Evolutionary conservation across 2,113 vertebrate species (phyloP), one percentile per base, ranked within the genome.

Genomic region (Brachypteracias leptosomus): DNA sequence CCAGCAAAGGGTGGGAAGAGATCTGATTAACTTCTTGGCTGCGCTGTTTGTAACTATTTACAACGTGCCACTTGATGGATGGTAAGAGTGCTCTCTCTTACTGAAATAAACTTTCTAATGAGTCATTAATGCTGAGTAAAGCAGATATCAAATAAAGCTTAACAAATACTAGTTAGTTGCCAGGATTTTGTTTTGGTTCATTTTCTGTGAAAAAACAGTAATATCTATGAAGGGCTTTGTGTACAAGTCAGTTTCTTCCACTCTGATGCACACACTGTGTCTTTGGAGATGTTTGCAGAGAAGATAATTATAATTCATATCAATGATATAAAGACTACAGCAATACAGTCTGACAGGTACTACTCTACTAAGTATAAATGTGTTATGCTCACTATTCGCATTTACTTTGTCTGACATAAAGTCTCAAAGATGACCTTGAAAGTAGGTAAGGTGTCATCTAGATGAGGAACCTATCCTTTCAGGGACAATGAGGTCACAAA

Each of bases 101-200:
- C 55, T 33, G 25, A 94, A 95, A 93, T 66, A 71, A 88, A 57
- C 38, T 85, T 96, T 92, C 51, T 25, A 83, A 77, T 84, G 33
- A 62, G 47, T 86, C 19, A 75, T 36, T 75, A 18, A 25, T 49
- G 44, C 16, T 67, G 17, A 88, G 5, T 88, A 72, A 59, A 70
- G 33, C 21, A 72, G 85, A 35, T 87, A 93, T n/a, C 47, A 83
- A 22, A 85, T 79, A 77, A 93, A 12, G 12, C 35, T 89, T 95
- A 66, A 88, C 51, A 68, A 86, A 94, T 54, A 28, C 61, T 28
- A 93, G 26, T 13, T 82, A 29, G 3, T 55, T 94, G 44, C n/a
- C 44, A 77, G 7, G 13, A 21, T 6, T 33, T 63, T 49, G 5
- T 22, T 58, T 59, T 83, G 14, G 3, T 19, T 74, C 20, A 13